Percentiles rank a stretch among this genome's conserved stretches.
Conservation (phyloP, 2,888 invertebrate genomes). For the Neocrepidodera transversa region DNA sequence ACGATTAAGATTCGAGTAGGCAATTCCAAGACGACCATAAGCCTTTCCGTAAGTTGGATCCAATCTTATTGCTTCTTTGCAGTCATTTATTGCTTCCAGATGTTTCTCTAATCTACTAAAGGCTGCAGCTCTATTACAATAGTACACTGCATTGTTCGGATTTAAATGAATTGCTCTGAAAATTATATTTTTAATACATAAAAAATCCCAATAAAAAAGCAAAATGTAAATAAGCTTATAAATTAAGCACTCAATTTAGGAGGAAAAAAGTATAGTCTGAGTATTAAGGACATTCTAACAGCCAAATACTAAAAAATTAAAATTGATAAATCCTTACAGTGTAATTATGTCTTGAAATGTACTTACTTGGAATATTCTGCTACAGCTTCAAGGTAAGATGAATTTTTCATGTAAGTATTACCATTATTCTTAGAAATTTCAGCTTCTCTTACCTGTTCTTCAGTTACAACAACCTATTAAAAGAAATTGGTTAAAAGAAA, state of each 20-base stretch:
- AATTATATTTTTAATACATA: too few species aligned
- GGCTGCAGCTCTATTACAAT: slow-evolving; percentile 97
- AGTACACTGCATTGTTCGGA: slow-evolving; percentile 90
- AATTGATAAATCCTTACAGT: too few species aligned
- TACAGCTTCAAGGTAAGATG: slow-evolving; percentile 81
- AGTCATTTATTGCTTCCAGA: slow-evolving; percentile 86
- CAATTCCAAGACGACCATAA: slow-evolving; percentile 89
- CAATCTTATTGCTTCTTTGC: slow-evolving; percentile 84
- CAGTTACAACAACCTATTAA: slow-evolving; percentile 55
- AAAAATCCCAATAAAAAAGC: too few species aligned
- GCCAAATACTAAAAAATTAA: too few species aligned
- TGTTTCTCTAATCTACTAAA: slow-evolving; percentile 88
- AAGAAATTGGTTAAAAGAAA: too few species aligned
- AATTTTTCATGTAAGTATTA: slow-evolving; percentile 86
- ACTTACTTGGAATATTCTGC: slow-evolving; percentile 76
- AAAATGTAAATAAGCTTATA: too few species aligned
- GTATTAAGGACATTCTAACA: too few species aligned
- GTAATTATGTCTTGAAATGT: neutral
- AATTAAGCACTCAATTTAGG: too few species aligned
- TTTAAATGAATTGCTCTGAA: slow-evolving; percentile 86
- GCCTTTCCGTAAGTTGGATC: slow-evolving; percentile 95
- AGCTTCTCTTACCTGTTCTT: slow-evolving; percentile 71
- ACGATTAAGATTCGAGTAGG: slow-evolving; percentile 82
- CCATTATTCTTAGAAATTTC: slow-evolving; percentile 89
- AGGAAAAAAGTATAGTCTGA: too few species aligned